phyloP scores from a whole-genome alignment of 2,113 vertebrate genomes.

The Callorhinus ursinus region DNA sequence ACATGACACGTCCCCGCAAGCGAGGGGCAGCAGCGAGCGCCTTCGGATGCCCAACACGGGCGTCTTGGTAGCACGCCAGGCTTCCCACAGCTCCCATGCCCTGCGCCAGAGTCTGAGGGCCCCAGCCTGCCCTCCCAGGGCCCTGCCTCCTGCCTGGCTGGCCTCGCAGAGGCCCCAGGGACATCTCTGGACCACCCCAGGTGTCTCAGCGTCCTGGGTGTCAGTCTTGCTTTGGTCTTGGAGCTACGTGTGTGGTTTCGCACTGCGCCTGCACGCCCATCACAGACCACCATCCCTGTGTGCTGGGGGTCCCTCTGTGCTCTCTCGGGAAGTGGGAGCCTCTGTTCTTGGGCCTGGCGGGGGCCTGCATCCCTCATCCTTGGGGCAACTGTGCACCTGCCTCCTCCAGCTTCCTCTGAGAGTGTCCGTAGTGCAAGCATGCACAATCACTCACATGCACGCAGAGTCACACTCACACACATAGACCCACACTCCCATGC shows the following conservation, averaged over 20 bases:
- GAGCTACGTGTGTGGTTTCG: neutral
- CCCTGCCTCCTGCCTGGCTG: neutral
- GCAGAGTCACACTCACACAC: no score
- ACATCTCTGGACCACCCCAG: neutral
- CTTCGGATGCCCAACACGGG: accelerated
- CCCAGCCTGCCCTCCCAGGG: neutral
- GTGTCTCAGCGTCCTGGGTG: neutral
- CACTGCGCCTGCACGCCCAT: accelerated
- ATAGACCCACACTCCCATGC: neutral
- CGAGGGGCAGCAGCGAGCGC: neutral
- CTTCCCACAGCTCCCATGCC: neutral
- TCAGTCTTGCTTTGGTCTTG: neutral
- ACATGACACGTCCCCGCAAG: neutral
- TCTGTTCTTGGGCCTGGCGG: neutral
- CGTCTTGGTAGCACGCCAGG: neutral
- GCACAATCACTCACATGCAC: neutral
- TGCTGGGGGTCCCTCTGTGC: neutral
- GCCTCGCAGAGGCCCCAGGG: neutral
- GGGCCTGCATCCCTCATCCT: neutral
- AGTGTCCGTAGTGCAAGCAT: neutral
- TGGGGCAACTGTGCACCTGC: neutral
- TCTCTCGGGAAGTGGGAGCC: neutral
- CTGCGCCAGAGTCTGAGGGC: accelerated
- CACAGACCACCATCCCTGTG: neutral
- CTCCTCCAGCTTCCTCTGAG: neutral